Percentiles rank a stretch among this genome's conserved stretches.
These are phyloP conservation scores for Drosophila nannoptera DNA, from an alignment of 1,140 invertebrate species.

Conservation along the genomic window DNA sequence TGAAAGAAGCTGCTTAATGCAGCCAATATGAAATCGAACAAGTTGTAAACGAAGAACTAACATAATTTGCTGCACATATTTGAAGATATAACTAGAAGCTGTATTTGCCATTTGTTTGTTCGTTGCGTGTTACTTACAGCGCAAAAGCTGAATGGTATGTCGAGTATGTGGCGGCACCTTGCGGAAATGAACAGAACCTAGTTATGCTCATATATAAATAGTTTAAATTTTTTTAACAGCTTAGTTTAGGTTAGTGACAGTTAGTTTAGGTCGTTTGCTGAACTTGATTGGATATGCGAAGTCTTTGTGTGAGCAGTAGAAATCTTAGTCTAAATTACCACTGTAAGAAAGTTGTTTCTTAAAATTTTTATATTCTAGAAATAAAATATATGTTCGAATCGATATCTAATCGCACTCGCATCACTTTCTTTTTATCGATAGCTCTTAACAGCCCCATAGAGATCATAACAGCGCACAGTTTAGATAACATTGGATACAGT, in stretches of 20 bases:
- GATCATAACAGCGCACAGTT: conserved; percentile 21
- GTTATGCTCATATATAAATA: neutral
- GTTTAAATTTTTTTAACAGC: conserved; percentile 6
- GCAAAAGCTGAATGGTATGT: neutral
- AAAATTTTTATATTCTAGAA: conserved; percentile 4
- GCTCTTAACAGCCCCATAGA: neutral
- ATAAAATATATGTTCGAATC: conserved; percentile 3
- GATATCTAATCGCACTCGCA: neutral
- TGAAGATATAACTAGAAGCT: neutral
- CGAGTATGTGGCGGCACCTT: neutral
- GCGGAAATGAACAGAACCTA: neutral
- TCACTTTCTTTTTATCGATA: neutral
- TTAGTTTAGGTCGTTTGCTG: neutral
- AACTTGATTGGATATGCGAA: neutral
- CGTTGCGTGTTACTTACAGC: conserved; percentile 2
- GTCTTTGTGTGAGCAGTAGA: neutral
- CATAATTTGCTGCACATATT: neutral
- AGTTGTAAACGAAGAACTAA: neutral
- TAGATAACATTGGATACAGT: conserved; percentile 17
- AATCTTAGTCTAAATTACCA: conserved; percentile 4
- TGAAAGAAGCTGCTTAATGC: neutral
- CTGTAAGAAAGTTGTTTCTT: conserved; percentile 1
- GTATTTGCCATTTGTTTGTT: neutral
- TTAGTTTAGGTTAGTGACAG: too few relatives aligned
- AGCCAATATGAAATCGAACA: neutral